These are phyloP conservation scores for Chionomys nivalis DNA, from an alignment of 2,113 vertebrate species.

Conservation along the genomic window DNA sequence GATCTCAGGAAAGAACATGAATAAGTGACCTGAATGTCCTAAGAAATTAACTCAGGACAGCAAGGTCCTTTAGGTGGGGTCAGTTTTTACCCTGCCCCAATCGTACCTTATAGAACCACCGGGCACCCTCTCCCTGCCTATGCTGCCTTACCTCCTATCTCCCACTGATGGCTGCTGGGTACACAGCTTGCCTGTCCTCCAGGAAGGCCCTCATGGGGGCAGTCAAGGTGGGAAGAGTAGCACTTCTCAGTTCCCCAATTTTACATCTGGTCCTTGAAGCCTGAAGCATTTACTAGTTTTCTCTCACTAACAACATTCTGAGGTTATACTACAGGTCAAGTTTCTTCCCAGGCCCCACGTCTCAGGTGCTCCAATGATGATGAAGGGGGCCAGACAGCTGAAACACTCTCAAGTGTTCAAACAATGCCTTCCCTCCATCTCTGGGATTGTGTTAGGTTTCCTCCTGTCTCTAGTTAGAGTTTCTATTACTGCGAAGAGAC, in stretches of 20 bases:
- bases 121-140: too few species aligned
- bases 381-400: background rate
- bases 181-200: fast-evolving
- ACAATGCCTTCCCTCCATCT: background rate
- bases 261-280: background rate
- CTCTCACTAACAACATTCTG: background rate
- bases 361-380: background rate
- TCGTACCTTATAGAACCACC: background rate
- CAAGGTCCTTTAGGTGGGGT: background rate
- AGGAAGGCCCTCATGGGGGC: background rate
- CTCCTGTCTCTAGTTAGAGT: background rate
- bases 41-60: background rate
- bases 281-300: background rate
- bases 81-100: background rate
- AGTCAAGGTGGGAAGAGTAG: background rate
- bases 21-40: background rate
- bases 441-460: background rate
- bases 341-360: background rate
- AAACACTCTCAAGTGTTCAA: background rate
- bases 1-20: background rate
- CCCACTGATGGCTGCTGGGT: background rate
- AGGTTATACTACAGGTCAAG: background rate
- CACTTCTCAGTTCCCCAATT: background rate
- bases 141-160: background rate
- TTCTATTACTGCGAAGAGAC: background rate